Evolutionary conservation across 2,888 invertebrate species (phyloP).

Genomic region (Myopa testacea): DNA sequence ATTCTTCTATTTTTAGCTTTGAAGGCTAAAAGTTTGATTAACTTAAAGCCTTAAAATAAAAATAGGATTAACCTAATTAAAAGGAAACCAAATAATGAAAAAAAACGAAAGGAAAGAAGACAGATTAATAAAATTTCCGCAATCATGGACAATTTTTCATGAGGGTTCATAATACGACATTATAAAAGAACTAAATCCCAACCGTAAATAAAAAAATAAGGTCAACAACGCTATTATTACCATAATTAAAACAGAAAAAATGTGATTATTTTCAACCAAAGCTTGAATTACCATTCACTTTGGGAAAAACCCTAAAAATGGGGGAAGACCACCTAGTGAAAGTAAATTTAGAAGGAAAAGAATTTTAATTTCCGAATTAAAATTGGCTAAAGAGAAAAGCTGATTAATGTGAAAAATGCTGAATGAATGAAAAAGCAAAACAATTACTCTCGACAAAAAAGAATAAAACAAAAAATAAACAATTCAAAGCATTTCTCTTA

Average conservation of each 20-base stretch:
- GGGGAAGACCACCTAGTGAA: conserved; percentile 73
- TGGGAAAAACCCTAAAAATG: conserved; percentile 74
- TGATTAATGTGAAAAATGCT: conserved; percentile 71
- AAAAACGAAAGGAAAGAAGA: conserved; percentile 58
- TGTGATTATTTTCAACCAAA: conserved; percentile 69
- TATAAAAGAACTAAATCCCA: conserved; percentile 69
- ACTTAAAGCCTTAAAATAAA: no score
- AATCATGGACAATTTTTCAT: conserved; percentile 61
- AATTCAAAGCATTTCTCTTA: conserved; percentile 69
- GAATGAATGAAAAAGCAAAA: conserved; percentile 66
- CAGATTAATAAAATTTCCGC: conserved; percentile 68
- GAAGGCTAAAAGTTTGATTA: no score
- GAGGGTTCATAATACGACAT: conserved; percentile 70
- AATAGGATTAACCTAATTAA: conserved; percentile 51
- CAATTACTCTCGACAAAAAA: conserved; percentile 62
- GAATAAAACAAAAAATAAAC: conserved; percentile 70
- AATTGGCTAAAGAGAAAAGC: conserved; percentile 68
- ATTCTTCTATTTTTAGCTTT: no score
- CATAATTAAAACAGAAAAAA: conserved; percentile 69
- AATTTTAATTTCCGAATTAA: conserved; percentile 69
- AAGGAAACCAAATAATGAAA: conserved; percentile 59
- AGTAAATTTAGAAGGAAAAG: conserved; percentile 71
- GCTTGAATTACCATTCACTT: conserved; percentile 74
- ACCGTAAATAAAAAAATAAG: conserved; percentile 72
- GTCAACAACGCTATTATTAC: conserved; percentile 70